Base-by-base conservation (phyloP, 2,113 vertebrate species). In the Madoqua kirkii region DNA sequence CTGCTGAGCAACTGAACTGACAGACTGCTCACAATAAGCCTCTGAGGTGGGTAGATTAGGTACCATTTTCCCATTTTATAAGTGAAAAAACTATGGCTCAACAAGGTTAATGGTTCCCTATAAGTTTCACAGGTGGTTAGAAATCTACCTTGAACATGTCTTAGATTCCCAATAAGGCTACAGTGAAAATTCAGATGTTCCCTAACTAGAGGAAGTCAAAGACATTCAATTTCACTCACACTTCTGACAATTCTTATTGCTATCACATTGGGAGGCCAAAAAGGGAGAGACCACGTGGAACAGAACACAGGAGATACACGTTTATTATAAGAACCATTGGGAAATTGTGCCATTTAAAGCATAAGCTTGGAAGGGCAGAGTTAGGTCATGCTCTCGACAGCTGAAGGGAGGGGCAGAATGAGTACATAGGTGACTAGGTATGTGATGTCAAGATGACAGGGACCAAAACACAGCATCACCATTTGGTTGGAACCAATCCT, bases 341-440 rank as follows among this genome's bases (percentile, higher is more conserved):
- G 87, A 95, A 92, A 50, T 31, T 48, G 85, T 94, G 86, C 43
- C 88, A 79, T 96, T 96, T 95, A 89, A 84, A 93, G 15, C 50
- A 33, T 55, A 89, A 67, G 52, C 55, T 79, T 45, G 29, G 6
- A 62, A 97, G 13, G 71, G 36, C 76, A 92, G 83, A 79, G n/a
- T 62, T 81, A 93, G 40, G 55, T 91, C 94, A 94, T n/a, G n/a
- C 31, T 60, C 64, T 64, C 64, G 90, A 93, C 90, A 94, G 90
- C 94, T 97, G 97, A 84, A 89, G 82, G 64, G 81, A 91, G 55
- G 54, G 52, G n/a, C 55, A 81, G 59, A 45, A 33, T 40, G 59
- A 81, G 36, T 57, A 81, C 78, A 54, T 3, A 57, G 13, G 25
- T 87, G 64, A 81, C 54, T 86, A 14, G 21, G 36, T 57, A 3